These are phyloP conservation scores for Ormyrus pomaceus DNA, from an alignment of 2,888 invertebrate species.

Conservation along the genomic window DNA sequence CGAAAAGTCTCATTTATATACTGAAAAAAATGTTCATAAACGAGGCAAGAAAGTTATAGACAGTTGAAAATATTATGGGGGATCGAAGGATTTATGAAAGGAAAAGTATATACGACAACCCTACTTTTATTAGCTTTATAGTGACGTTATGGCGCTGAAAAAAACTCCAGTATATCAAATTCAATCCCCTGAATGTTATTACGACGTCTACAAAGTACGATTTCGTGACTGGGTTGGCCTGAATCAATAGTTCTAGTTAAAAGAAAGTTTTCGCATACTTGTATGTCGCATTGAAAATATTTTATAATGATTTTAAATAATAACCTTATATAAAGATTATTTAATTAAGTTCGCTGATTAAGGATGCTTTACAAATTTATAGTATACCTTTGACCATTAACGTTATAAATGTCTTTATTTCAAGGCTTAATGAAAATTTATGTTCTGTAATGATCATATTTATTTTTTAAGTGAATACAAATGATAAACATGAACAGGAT, in stretches of 20 bases:
- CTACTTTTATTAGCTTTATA: constrained; percentile 54
- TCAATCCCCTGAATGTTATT: constrained; percentile 53
- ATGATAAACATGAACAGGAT: no score
- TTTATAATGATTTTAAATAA: no score
- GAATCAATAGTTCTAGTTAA: constrained; percentile 26
- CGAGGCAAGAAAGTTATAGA: constrained; percentile 34
- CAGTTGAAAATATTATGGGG: constrained; percentile 38
- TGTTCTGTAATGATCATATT: neutral
- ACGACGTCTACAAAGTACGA: constrained; percentile 40
- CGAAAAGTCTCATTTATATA: constrained; percentile 11
- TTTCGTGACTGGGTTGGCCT: constrained; percentile 1
- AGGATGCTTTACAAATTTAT: constrained; percentile 13
- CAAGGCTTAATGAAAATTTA: constrained; percentile 42
- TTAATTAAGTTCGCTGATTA: constrained; percentile 8
- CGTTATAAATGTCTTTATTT: constrained; percentile 32
- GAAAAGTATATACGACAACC: constrained; percentile 44
- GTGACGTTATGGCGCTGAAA: constrained; percentile 48
- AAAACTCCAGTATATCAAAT: constrained; percentile 52
- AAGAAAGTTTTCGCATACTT: neutral
- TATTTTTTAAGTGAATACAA: no score
- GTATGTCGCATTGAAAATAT: no score
- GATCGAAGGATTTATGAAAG: constrained; percentile 51
- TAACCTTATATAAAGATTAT: constrained; percentile 13
- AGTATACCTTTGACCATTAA: constrained; percentile 13
- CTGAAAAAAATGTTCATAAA: constrained; percentile 7